These are phyloP conservation scores for Hartigia nigra DNA, from an alignment of 2,888 invertebrate genomes.

Conservation along the genomic window DNA sequence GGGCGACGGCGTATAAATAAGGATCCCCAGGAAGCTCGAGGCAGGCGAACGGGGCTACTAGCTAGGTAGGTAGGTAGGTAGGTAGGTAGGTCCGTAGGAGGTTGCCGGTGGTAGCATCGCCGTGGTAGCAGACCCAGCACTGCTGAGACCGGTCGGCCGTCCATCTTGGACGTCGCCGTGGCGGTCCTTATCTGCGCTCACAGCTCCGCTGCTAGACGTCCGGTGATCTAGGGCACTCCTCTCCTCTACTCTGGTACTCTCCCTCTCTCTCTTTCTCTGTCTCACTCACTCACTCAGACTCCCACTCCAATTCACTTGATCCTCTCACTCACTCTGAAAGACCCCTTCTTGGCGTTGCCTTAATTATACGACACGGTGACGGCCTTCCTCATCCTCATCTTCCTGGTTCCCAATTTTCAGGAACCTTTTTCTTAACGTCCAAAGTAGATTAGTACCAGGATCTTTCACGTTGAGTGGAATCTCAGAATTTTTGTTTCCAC, in stretches of 20 bases:
- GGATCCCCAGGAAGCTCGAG: constrained; percentile 62
- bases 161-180: constrained; percentile 66
- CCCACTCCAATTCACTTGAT: constrained; percentile 20
- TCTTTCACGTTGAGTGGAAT: not conserved
- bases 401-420: constrained; percentile 14
- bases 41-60: constrained; percentile 32
- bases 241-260: constrained; percentile 31
- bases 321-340: constrained; percentile 30
- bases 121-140: constrained; percentile 28
- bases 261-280: constrained; percentile 20
- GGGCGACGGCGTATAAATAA: constrained; percentile 63
- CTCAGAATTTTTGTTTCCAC: not conserved
- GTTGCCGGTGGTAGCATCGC: constrained; percentile 46
- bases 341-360: constrained; percentile 38
- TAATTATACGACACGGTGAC: constrained; percentile 51
- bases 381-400: constrained; percentile 22
- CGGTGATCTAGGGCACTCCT: constrained; percentile 65
- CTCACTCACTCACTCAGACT: constrained; percentile 25
- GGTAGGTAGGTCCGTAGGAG: constrained; percentile 37
- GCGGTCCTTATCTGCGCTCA: constrained; percentile 66
- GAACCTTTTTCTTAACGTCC: not conserved
- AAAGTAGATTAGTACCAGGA: not conserved
- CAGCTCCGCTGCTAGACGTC: constrained; percentile 65
- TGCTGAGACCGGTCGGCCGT: constrained; percentile 63
- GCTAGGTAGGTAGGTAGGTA: not conserved